These are phyloP conservation scores for Uloborus plumipes DNA, from an alignment of 2,888 invertebrate genomes.

Conservation along the genomic window DNA sequence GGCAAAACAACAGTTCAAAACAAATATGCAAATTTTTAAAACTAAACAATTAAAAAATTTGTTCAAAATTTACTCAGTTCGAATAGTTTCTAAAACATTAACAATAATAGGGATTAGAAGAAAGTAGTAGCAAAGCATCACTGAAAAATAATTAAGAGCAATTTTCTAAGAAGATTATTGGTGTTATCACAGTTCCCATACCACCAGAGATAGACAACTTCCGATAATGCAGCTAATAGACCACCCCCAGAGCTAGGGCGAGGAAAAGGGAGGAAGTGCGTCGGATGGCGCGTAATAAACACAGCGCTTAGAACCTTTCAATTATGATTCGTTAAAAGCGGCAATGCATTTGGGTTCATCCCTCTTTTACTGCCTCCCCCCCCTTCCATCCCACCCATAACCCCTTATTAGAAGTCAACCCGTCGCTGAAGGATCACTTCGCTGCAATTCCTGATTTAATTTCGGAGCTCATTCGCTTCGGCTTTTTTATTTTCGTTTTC, in stretches of 20 bases:
- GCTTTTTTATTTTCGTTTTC: not conserved
- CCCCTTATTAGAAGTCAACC: slow-evolving; percentile 51
- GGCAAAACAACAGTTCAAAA: too few relatives aligned
- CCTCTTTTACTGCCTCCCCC: not conserved
- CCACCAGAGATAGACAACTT: too few relatives aligned
- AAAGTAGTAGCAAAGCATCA: too few relatives aligned
- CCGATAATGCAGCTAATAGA: slow-evolving; percentile 22
- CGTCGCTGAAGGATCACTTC: slow-evolving; percentile 38
- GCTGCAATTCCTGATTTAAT: slow-evolving; percentile 53
- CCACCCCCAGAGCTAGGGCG: slow-evolving; percentile 16
- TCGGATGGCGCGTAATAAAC: slow-evolving; percentile 47
- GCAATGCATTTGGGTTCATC: slow-evolving; percentile 30
- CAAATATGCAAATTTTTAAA: too few relatives aligned
- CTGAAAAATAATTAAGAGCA: too few relatives aligned
- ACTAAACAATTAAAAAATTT: too few relatives aligned
- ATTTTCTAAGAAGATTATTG: too few relatives aligned
- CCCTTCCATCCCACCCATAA: not conserved
- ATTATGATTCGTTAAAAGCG: slow-evolving; percentile 63
- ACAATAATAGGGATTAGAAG: too few relatives aligned
- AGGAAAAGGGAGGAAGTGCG: slow-evolving; percentile 27
- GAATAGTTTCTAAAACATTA: too few relatives aligned
- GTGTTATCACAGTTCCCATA: too few relatives aligned
- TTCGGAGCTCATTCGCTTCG: slow-evolving; percentile 3
- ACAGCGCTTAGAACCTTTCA: slow-evolving; percentile 59
- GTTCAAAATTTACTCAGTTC: too few relatives aligned